These are phyloP conservation scores for Cyprinus carpio DNA, from an alignment of 2,113 vertebrate species.

Conservation along the genomic window DNA sequence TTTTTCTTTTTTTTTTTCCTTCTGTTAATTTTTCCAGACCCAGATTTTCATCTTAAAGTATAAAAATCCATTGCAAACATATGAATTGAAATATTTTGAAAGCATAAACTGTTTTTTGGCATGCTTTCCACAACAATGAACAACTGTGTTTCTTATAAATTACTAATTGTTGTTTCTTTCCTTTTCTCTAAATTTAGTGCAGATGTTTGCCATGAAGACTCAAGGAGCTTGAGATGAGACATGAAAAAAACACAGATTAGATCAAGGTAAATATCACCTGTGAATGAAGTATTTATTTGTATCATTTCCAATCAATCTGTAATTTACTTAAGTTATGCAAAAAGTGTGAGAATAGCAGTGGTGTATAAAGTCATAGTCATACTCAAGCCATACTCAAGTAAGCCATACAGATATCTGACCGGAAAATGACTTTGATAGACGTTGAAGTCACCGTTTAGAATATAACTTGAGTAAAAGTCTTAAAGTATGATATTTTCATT, in stretches of 20 bases:
- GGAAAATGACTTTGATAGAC: too few relatives aligned
- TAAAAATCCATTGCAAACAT: too few relatives aligned
- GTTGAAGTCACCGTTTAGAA: too few relatives aligned
- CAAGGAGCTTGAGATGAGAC: not conserved
- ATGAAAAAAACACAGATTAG: not conserved
- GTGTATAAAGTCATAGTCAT: too few relatives aligned
- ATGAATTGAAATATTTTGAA: too few relatives aligned
- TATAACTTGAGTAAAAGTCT: too few relatives aligned
- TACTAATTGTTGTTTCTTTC: not conserved
- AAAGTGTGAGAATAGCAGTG: not conserved
- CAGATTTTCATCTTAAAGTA: too few relatives aligned
- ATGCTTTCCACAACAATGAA: not conserved
- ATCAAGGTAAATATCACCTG: not conserved
- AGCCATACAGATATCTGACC: too few relatives aligned
- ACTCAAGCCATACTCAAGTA: too few relatives aligned
- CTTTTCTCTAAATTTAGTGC: not conserved
- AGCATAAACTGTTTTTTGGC: not conserved
- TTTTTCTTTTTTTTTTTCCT: too few relatives aligned
- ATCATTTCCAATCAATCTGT: not conserved
- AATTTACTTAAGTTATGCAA: not conserved
- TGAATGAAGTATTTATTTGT: not conserved
- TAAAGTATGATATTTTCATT: too few relatives aligned
- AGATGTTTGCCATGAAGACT: not conserved
- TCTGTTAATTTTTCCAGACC: too few relatives aligned
- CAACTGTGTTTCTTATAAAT: not conserved